Evolutionary conservation across 1,140 invertebrate species (phyloP).

Genomic region (Muscidifurax raptorellus): DNA sequence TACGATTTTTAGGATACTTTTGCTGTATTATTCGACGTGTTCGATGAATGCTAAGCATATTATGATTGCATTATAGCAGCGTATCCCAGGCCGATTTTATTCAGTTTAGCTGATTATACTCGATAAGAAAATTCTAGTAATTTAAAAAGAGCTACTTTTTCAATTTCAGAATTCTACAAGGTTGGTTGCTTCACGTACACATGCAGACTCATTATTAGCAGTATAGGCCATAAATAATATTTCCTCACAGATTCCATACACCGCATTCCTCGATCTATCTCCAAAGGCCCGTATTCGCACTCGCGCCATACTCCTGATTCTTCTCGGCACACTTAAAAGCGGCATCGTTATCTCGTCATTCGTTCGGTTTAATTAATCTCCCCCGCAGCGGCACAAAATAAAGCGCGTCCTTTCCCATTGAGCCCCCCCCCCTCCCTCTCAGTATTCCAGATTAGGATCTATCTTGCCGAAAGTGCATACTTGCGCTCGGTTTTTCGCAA

Average conservation of each 20-base stretch:
- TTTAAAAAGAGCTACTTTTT: too few species aligned
- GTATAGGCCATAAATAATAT: not conserved
- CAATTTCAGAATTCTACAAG: not conserved
- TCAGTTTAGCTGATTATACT: too few species aligned
- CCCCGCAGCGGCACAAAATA: not conserved
- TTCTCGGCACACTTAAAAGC: not conserved
- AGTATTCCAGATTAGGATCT: not conserved
- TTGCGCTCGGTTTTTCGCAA: not conserved
- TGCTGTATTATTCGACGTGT: too few species aligned
- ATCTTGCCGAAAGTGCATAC: not conserved
- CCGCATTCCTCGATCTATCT: not conserved
- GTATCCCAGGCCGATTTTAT: too few species aligned
- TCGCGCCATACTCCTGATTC: not conserved
- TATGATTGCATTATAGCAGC: too few species aligned
- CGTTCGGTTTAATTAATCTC: not conserved
- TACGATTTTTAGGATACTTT: too few species aligned
- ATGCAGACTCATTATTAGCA: not conserved
- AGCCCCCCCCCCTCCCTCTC: not conserved
- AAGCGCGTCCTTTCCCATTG: not conserved
- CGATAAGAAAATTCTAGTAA: too few species aligned
- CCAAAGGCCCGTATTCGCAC: not conserved
- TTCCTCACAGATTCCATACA: not conserved
- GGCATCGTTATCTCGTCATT: not conserved
- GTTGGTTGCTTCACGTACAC: not conserved
- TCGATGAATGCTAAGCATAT: too few species aligned